phyloP scores from a whole-genome alignment of 2,797 vertebrate species.

The Amniataba percoides region DNA sequence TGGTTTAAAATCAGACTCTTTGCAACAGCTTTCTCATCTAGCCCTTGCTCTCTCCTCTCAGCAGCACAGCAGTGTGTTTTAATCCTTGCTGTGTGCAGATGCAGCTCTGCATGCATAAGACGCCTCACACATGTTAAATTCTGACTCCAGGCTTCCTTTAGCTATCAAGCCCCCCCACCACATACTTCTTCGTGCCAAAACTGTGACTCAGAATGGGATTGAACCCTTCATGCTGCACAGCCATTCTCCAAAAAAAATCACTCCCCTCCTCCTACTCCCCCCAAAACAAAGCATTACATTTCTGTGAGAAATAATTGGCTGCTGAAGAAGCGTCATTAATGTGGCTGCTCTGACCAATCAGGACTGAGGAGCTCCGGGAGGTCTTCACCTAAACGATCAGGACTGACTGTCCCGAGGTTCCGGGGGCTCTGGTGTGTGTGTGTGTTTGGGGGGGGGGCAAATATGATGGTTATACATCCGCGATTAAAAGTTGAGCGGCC shows the following conservation, averaged over 20 bases:
- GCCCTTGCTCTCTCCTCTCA: not conserved
- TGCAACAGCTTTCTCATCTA: too few species aligned
- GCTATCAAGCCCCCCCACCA: not conserved
- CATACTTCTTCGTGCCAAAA: not conserved
- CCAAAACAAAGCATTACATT: not conserved
- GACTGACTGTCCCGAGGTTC: slow-evolving; percentile 6
- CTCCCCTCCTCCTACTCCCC: not conserved
- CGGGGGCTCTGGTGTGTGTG: not conserved
- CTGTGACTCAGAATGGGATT: slow-evolving; percentile 1
- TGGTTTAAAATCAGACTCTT: not conserved
- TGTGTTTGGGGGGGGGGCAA: not conserved
- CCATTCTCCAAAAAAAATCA: slow-evolving; percentile 1
- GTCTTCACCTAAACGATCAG: slow-evolving; percentile 67
- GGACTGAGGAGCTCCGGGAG: slow-evolving; percentile 52
- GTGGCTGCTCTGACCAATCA: slow-evolving; percentile 65
- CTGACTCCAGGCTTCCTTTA: not conserved
- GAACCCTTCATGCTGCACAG: slow-evolving; percentile 6
- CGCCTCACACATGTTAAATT: slow-evolving; percentile 30
- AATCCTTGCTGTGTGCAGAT: slow-evolving; percentile 20
- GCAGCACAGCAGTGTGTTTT: not conserved
- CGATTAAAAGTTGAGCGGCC: slow-evolving; percentile 57
- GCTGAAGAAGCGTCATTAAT: slow-evolving; percentile 58
- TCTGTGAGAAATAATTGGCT: slow-evolving; percentile 62
- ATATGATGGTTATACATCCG: slow-evolving; percentile 56
- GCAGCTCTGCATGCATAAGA: slow-evolving; percentile 21